Evolutionary conservation across 1,140 invertebrate species (phyloP), one percentile per base, ranked within the genome.

Genomic region (Drosophila auraria): DNA sequence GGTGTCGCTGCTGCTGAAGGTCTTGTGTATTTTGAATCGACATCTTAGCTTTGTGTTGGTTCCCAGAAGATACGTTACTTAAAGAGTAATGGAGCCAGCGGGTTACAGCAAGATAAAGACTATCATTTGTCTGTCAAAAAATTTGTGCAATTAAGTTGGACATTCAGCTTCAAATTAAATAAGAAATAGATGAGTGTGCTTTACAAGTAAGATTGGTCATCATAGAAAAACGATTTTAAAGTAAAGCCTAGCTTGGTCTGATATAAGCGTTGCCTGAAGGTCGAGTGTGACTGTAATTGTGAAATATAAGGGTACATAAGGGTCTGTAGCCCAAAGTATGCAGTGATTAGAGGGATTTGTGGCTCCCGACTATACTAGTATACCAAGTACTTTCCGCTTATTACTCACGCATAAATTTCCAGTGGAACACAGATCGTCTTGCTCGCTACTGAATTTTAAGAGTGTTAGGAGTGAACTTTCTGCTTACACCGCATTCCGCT

Each of bases 401-500:
- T 20, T 45, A 47, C 63, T 66, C 27, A 70, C 68, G 15, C 20
- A 38, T 2, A 30, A n/a, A 49, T 66, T 66, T 14, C 15, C 5
- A 9, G 12, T 33, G 14, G 42, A 44, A 49, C n/a, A 54, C 2
- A 23, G 38, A 1, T 68, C 44, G n/a, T 44, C 27, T 12, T 59
- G 17, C 6, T 53, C 27, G 12, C 17, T 15, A 17, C 38, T 20
- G 14, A 61, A 59, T 14, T 15, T 20, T 9, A 47, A 6, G 25
- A 65, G 17, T 17, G 30, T 30, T 12, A 47, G n/a, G 8, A 59
- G 42, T 14, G 12, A 17, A 23, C 45, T 59, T 47, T 49, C 61
- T 6, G 23, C 12, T 42, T 45, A 45, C 6, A 12, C 11, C 7
- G 17, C n/a, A n/a, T 45, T 45, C 27, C 12, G 11, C 2, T 40